phyloP scores from a whole-genome alignment of 2,113 vertebrate genomes.

The Myrmecophaga tridactyla region DNA sequence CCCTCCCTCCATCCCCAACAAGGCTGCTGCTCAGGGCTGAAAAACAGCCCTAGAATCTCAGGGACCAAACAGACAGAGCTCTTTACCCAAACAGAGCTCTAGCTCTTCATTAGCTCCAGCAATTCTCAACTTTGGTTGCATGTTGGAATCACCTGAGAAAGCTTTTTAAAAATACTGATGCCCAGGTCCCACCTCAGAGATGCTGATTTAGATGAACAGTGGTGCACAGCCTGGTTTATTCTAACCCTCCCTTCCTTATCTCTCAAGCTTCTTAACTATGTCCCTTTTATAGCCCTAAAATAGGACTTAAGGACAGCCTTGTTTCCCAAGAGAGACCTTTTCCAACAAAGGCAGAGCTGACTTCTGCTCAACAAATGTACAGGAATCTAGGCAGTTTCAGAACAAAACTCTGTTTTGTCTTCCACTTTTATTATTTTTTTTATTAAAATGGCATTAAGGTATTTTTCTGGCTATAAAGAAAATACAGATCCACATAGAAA shows the following conservation, averaged over 20 bases:
- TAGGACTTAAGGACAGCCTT: neutral
- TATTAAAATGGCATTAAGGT: slow-evolving; percentile 12
- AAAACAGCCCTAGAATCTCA: neutral
- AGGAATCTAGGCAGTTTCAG: neutral
- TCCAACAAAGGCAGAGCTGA: neutral
- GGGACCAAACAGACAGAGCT: neutral
- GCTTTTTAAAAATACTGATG: neutral
- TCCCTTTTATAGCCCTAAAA: neutral
- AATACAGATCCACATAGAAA: neutral
- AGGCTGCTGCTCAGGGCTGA: neutral
- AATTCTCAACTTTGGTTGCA: neutral
- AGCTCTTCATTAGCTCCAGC: neutral
- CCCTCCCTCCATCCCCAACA: neutral
- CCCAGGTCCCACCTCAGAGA: too few relatives aligned
- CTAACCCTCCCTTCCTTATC: neutral
- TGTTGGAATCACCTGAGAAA: too few relatives aligned
- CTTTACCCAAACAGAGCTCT: neutral
- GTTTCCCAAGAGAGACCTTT: neutral
- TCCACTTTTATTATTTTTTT: too few relatives aligned
- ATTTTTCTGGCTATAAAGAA: neutral
- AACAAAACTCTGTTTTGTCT: neutral
- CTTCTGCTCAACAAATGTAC: neutral
- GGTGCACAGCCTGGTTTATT: accelerated
- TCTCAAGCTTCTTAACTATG: neutral
- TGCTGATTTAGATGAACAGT: neutral